Base-by-base conservation (phyloP, 2,113 vertebrate genomes). In the Pristiophorus japonicus region DNA sequence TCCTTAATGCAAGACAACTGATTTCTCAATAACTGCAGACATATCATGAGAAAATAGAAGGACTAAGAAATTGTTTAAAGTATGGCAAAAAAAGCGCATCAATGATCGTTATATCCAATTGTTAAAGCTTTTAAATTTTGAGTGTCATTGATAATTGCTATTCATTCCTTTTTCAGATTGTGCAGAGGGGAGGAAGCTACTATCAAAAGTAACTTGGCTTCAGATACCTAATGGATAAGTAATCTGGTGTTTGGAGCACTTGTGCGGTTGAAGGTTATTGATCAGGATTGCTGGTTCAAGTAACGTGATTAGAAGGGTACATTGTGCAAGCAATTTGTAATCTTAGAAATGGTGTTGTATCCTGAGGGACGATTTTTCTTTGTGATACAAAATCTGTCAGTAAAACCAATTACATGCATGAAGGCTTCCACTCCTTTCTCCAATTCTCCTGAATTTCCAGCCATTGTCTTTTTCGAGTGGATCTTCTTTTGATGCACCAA, bases 331-430 rank as follows among this genome's bases (percentile, higher is more conserved):
- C 59, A 92, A 8, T 65, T 92, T 65, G 88, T 20, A 92, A 92
- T 92, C 59, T 92, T 92, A n/a, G 59, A 92, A 63, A 92, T 92
- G 59, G 88, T 92, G 55, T 91, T 91, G 55, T 22, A 92, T 92
- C 88, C 88, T 92, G 55, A 63, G 88, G 88, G 88, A 92, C 34
- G 5, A 55, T 55, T 88, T 88, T 92, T 92, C 59, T 92, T 92
- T 63, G 59, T 92, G 34, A 92, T 92, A 92, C 59, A 92, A 63
- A 65, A 92, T 92, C 59, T 63, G n/a, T 92, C 88, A 92, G 59
- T 65, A 22, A 92, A 92, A 92, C 88, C 88, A 92, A 92, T 92
- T 92, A 92, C 88, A 92, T 63, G 59, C 59, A 38, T 92, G 88
- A 92, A 38, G 63, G n/a, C 88, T 92, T 92, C n/a, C 63, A 2